Conservation (phyloP, 2,113 vertebrate species). For the Poecile atricapillus region DNA sequence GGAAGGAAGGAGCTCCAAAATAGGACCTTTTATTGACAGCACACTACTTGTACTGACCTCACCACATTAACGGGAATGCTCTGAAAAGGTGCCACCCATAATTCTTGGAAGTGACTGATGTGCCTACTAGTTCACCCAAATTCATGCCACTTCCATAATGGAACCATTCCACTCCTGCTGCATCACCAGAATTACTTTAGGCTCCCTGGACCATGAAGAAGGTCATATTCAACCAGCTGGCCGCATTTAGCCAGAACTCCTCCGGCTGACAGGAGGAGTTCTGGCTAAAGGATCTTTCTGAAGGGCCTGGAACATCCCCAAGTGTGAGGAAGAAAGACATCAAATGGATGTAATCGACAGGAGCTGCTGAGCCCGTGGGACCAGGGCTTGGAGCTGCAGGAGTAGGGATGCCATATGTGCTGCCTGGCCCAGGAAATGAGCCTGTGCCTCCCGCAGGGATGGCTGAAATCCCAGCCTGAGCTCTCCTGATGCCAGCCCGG, state of each 20-base stretch:
- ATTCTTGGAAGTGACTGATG: slow-evolving; percentile 46
- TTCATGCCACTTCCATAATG: neutral
- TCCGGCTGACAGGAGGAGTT: neutral
- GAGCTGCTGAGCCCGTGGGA: neutral
- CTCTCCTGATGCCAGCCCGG: neutral
- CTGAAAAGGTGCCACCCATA: slow-evolving; percentile 1
- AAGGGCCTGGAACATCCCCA: neutral
- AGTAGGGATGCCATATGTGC: neutral
- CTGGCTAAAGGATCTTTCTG: neutral
- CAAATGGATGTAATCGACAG: neutral
- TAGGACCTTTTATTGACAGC: neutral
- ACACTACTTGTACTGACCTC: neutral
- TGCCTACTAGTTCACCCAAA: neutral
- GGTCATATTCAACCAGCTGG: neutral
- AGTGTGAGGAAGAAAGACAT: neutral
- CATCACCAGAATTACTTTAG: neutral
- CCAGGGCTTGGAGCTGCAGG: neutral
- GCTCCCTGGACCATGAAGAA: neutral
- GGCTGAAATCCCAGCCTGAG: neutral
- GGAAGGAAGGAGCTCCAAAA: neutral
- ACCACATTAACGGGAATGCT: neutral
- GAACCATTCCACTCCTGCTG: neutral
- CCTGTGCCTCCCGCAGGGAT: neutral
- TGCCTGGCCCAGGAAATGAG: neutral
- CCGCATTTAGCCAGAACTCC: neutral